Evolutionary conservation across 2,888 invertebrate species (phyloP).

Genomic region (Spilosoma lubricipeda): DNA sequence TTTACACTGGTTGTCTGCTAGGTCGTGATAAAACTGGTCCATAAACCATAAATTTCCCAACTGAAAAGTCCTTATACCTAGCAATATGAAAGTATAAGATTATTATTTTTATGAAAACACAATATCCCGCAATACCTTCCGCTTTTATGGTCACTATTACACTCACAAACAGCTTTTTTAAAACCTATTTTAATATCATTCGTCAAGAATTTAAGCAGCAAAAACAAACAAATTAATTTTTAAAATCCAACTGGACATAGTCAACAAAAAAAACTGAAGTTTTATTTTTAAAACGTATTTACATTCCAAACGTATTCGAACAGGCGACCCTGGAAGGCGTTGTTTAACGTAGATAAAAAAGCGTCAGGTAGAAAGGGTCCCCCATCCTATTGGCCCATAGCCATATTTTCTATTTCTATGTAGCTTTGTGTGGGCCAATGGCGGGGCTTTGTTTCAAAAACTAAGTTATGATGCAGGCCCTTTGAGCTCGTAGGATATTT

Average conservation of each 20-base stretch:
- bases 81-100: no score
- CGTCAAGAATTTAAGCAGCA: not conserved
- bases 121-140: not conserved
- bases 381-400: slow-evolving; percentile 36
- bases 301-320: not conserved
- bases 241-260: not conserved
- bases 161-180: not conserved
- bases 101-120: not conserved
- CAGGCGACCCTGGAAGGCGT: slow-evolving; percentile 5
- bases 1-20: no score
- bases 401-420: slow-evolving; percentile 32
- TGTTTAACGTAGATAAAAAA: slow-evolving; percentile 21
- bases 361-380: slow-evolving; percentile 40
- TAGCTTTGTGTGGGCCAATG: slow-evolving; percentile 32
- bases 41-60: no score
- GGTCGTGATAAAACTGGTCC: no score
- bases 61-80: no score
- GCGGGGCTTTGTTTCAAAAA: slow-evolving; percentile 4
- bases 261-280: not conserved
- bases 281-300: slow-evolving; percentile 8
- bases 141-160: not conserved
- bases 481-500: slow-evolving; percentile 22
- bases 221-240: not conserved
- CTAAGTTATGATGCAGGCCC: slow-evolving; percentile 29
- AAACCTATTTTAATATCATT: not conserved